A percentile compares a stretch with the other conserved stretches of the same genome.
Conservation (phyloP, 2,113 vertebrate species). For the Accipiter virgatus region DNA sequence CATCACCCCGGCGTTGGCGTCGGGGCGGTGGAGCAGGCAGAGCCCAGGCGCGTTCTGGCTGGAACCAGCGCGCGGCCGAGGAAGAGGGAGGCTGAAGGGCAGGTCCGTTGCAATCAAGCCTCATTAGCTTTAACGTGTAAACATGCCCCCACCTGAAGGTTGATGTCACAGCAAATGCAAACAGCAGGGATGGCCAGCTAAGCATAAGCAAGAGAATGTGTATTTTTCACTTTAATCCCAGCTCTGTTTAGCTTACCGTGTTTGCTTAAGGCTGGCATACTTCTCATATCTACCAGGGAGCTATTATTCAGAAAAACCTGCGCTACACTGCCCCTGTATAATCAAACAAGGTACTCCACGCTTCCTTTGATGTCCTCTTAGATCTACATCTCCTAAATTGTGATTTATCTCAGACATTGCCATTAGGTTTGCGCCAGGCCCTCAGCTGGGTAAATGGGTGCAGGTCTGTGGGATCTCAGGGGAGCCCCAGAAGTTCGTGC, state of each 20-base stretch:
- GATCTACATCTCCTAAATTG: background rate
- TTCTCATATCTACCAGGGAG: background rate
- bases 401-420: background rate
- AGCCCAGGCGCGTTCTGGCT: background rate
- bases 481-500: background rate
- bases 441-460: background rate
- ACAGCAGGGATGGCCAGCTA: background rate
- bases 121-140: background rate
- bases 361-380: background rate
- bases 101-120: background rate
- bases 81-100: background rate
- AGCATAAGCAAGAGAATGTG: background rate
- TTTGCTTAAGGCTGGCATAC: background rate
- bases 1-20: background rate
- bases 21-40: background rate
- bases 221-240: constrained; percentile 16
- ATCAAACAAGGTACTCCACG: background rate
- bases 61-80: accelerated
- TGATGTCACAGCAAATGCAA: constrained; percentile 50
- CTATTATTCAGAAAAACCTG: background rate
- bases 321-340: background rate
- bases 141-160: constrained; percentile 5
- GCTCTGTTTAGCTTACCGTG: background rate
- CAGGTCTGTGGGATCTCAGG: background rate
- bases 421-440: background rate